Percentiles rank a stretch among this genome's conserved stretches.
phyloP scores from a whole-genome alignment of 2,113 vertebrate species.

The Andinoacara biseriatus region DNA sequence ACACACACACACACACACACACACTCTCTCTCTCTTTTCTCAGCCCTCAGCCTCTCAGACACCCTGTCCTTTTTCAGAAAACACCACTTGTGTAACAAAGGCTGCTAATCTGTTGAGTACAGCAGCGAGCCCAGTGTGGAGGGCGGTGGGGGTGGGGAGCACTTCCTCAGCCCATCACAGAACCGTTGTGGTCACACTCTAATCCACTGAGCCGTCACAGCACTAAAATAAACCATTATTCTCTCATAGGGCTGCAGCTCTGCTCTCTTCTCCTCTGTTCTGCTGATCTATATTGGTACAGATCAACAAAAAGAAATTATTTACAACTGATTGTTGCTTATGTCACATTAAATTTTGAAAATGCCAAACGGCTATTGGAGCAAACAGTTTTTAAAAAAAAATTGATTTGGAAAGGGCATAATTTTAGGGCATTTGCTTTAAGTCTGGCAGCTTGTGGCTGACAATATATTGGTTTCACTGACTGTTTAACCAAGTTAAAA shows the following conservation, averaged over 20 bases:
- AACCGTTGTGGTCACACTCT: conserved; percentile 62
- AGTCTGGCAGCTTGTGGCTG: not conserved
- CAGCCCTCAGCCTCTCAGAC: conserved; percentile 61
- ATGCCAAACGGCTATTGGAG: not conserved
- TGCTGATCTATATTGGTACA: not conserved
- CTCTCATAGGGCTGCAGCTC: conserved; percentile 43
- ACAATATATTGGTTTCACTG: not conserved
- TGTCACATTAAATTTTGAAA: rapidly evolving
- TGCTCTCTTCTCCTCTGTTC: not conserved
- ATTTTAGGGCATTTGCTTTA: not conserved
- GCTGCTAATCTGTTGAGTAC: conserved; percentile 73
- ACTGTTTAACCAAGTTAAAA: not conserved
- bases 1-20: not conserved
- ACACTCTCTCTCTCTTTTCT: conserved; percentile 16
- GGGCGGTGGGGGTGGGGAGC: not conserved
- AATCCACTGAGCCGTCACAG: conserved; percentile 68
- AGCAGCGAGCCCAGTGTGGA: conserved; percentile 53
- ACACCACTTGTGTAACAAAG: conserved; percentile 71
- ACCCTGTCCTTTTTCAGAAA: conserved; percentile 63
- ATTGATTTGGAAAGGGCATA: not conserved
- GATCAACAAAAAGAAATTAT: not conserved
- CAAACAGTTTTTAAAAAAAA: not conserved
- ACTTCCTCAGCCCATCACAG: conserved; percentile 66
- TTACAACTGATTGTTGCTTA: not conserved
- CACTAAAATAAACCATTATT: conserved; percentile 68